Base-by-base conservation (phyloP, 2,113 vertebrate species). In the Formicarius rufipectus region DNA sequence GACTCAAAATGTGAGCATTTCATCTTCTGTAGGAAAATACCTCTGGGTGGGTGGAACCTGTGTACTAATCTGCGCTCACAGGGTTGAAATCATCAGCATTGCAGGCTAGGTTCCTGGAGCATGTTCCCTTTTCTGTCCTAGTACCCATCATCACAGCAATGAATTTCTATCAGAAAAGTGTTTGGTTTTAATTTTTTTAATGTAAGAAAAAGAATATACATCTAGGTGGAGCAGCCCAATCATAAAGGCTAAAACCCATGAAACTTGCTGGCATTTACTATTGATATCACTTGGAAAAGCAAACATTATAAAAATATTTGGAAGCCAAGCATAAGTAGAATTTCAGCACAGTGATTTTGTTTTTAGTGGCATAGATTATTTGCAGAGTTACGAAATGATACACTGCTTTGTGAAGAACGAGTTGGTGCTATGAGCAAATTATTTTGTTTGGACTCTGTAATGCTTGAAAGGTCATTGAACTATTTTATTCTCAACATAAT, bases 101-200 rank as follows among this genome's bases (percentile, higher is more conserved):
- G 95, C 93, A 97, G 90, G 84, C 95, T 91, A 94, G 81, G 94
- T 87, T 97, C 84, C 92, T 2, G 42, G 84, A 87, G 80, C 66
- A 94, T 66, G 92, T 97, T 98, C 95, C 96, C 95, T 98, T 98
- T 98, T 93, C 85, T 96, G 93, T 95, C 69, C 90, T 71, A 90
- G 92, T 87, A 97, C 45, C 93, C 86, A 97, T 94, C 96, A 94
- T 96, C 93, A 95, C 80, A 97, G 77, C 89, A 96, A 97, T 58
- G 89, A 66, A 95, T 73, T 98, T 97, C 79, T 81, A 95, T 80
- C 56, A 86, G 91, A 88, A 97, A 96, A 94, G 78, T 88, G 90
- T 89, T 53, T 40, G 72, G 15, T 49, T n/a, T 53, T 12, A 6
- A 4, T n/a, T 50, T 72, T 15, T 91, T 78, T 5, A 84, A 91